Base-by-base conservation (phyloP, 2,888 invertebrate species). In the Romanomermis culicivorax region DNA sequence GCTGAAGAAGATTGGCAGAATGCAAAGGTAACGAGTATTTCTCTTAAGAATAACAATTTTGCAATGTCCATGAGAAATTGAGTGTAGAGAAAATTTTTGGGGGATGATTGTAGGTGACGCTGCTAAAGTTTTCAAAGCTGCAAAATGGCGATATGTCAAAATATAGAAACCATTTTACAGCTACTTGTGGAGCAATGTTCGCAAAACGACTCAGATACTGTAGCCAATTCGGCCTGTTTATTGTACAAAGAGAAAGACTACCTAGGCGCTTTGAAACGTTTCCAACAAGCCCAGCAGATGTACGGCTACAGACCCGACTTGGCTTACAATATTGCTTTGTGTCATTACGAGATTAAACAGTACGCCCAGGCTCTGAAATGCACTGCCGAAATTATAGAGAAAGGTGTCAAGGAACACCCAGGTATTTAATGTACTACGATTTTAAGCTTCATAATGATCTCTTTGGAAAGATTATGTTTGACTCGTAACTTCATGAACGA, bases 401-500 rank as follows among this genome's bases (percentile, higher is more conserved):
- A 82, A 67, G 95, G 93, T 11, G 89, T 95, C 59, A 77, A 86
- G 57, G 89, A 93, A 70, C 89, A 95, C 73, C 95, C 95, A 30
- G 74, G 74, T 74, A 60, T n/a, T 36, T n/a, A 36, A 30, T 26
- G 1, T 25, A 27, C n/a, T n/a, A n/a, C n/a, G n/a, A n/a, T n/a
- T n/a, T n/a, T n/a, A n/a, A n/a, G n/a, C n/a, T n/a, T n/a, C n/a
- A n/a, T n/a, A n/a, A n/a, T n/a, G n/a, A n/a, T n/a, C n/a, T n/a
- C n/a, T n/a, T n/a, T n/a, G n/a, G n/a, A n/a, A n/a, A n/a, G n/a
- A n/a, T n/a, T n/a, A n/a, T n/a, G n/a, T n/a, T n/a, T n/a, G n/a
- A n/a, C n/a, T n/a, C n/a, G n/a, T n/a, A n/a, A n/a, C n/a, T n/a
- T n/a, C n/a, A n/a, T n/a, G n/a, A n/a, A n/a, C n/a, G n/a, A n/a